Base-by-base conservation (phyloP, 2,113 vertebrate genomes). In the Clinocottus analis region DNA sequence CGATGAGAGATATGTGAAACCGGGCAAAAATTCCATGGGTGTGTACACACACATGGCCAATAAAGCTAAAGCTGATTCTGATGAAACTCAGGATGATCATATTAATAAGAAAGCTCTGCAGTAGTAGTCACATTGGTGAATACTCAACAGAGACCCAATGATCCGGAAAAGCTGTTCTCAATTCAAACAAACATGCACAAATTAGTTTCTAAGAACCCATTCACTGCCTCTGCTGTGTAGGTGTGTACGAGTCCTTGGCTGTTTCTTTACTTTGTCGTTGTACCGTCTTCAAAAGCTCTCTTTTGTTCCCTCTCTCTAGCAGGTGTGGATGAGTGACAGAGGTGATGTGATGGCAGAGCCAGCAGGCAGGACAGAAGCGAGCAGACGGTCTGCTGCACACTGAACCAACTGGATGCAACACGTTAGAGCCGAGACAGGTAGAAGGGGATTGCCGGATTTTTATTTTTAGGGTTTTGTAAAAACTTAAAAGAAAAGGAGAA, bases 341-440 rank as follows among this genome's bases (percentile, higher is more conserved):
- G 35, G 79, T 64, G 56, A 79, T 83, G 80, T 84, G 86, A 92
- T 91, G 90, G 86, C 86, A 67, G 77, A 41, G 55, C 70, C 63
- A 37, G 59, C 77, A 29, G 72, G 59, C 64, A 68, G 79, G 75
- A 87, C 62, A 60, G 78, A 79, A 70, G 79, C 72, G 66, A 84
- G 79, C 63, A 68, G 79, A 78, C 67, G 25, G 39, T 80, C 82
- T 75, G 79, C 76, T 56, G 64, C 79, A 84, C 77, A 75, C 77
- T 93, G 80, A 92, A 80, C 59, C 66, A 35, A 72, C 79, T 66
- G 61, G 72, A 83, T 72, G 68, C 74, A 55, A 67, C 72, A 51
- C 75, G 0, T 56, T 45, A 33, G 12, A 80, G 41, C 63, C 3
- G 53, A 58, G 69, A 84, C 78, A 92, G 90, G 92, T 93, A 87